These are phyloP conservation scores for Amorpha juglandis DNA, from an alignment of 2,888 invertebrate species.

Conservation along the genomic window DNA sequence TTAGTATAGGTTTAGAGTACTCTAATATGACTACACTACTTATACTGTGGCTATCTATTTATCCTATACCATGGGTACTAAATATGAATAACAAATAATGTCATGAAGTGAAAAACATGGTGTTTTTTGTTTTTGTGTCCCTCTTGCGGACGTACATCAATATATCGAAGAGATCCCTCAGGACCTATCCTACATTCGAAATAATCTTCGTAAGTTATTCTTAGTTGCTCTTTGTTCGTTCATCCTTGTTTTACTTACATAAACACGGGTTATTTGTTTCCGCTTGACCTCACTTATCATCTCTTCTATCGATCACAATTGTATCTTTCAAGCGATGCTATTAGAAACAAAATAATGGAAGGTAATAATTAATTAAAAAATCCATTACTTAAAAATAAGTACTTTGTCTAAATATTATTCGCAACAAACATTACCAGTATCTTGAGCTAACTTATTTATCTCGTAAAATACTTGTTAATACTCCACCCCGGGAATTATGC, in stretches of 20 bases:
- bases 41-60: neutral
- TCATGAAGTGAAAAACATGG: neutral
- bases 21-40: no score
- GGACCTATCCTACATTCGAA: constrained; percentile 18
- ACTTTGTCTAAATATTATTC: constrained; percentile 56
- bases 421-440: constrained; percentile 36
- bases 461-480: constrained; percentile 81
- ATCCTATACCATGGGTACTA: no score
- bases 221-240: constrained; percentile 39
- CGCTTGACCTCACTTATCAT: neutral
- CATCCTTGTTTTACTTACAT: constrained; percentile 36
- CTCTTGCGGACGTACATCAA: constrained; percentile 4
- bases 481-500: constrained; percentile 64
- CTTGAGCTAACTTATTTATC: constrained; percentile 79
- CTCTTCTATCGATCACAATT: neutral
- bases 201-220: constrained; percentile 27
- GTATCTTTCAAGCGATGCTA: no score
- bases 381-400: neutral
- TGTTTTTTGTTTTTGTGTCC: neutral
- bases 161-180: constrained; percentile 17
- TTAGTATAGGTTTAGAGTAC: no score
- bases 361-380: neutral
- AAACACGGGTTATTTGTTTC: neutral
- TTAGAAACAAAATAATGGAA: no score
- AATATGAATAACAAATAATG: neutral